Conservation (phyloP, 92 coral and sea anemone genomes). For the Epizoanthus stellaris region DNA sequence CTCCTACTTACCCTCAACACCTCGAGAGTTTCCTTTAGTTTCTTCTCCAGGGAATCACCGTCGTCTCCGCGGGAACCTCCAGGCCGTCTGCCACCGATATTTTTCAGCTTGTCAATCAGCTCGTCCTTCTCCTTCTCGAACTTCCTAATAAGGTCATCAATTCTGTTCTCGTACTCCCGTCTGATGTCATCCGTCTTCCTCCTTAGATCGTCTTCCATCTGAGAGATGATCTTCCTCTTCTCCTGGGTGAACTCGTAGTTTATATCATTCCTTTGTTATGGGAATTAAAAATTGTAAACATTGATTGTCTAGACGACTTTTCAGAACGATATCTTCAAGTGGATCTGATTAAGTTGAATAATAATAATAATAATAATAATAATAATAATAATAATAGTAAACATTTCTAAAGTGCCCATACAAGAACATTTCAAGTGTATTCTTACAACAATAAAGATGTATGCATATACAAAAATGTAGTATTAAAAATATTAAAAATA, state of each 20-base stretch:
- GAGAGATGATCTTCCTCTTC: constrained; percentile 33
- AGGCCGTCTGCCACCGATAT: constrained; percentile 12
- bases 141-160: constrained; percentile 32
- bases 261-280: constrained; percentile 34
- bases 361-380: too few species aligned
- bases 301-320: too few species aligned
- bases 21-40: constrained; percentile 28
- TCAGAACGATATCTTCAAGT: too few species aligned
- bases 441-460: too few species aligned
- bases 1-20: constrained; percentile 9
- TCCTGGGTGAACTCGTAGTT: constrained; percentile 51
- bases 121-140: constrained; percentile 39
- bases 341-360: too few species aligned
- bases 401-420: too few species aligned
- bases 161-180: constrained; percentile 40
- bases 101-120: constrained; percentile 26
- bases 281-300: too few species aligned
- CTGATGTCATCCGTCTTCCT: constrained; percentile 43
- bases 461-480: too few species aligned
- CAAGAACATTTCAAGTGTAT: too few species aligned
- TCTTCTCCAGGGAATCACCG: constrained; percentile 13
- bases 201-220: constrained; percentile 54
- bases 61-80: constrained; percentile 23
- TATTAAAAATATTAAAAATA: too few species aligned
- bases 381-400: too few species aligned